These are phyloP conservation scores for Aspidiotus destructor DNA, from an alignment of 2,888 invertebrate species.

Conservation along the genomic window DNA sequence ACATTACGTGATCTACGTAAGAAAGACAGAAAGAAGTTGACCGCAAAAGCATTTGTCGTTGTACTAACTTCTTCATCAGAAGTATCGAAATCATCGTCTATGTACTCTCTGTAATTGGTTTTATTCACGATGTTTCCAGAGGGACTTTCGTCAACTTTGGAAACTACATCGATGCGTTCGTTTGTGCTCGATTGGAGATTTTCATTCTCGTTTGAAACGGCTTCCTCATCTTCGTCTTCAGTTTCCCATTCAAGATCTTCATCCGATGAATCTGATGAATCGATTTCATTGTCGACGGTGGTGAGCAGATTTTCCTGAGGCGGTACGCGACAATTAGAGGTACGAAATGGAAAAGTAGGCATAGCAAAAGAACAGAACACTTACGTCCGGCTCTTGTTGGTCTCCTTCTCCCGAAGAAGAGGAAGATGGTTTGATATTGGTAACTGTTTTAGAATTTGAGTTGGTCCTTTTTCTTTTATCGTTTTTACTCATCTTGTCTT, in stretches of 20 bases:
- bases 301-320: constrained; percentile 29
- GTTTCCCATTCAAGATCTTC: constrained; percentile 36
- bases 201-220: neutral
- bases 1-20: neutral
- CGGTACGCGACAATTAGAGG: too few relatives aligned
- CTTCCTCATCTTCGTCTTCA: constrained; percentile 5
- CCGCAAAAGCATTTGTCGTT: neutral
- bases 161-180: too few relatives aligned
- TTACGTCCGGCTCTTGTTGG: too few relatives aligned
- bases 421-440: too few relatives aligned
- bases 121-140: neutral
- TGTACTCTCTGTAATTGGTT: constrained; percentile 43
- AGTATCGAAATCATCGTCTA: constrained; percentile 78
- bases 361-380: too few relatives aligned
- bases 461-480: too few relatives aligned
- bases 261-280: constrained; percentile 39
- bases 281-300: constrained; percentile 40
- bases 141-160: too few relatives aligned
- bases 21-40: too few relatives aligned
- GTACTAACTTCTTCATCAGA: constrained; percentile 73
- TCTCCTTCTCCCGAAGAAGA: too few relatives aligned
- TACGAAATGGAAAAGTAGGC: too few relatives aligned
- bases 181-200: neutral
- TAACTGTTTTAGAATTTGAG: too few relatives aligned
- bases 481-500: too few relatives aligned